Conservation (phyloP, 2,888 invertebrate genomes). For the Chymomyza fuscimana region DNA sequence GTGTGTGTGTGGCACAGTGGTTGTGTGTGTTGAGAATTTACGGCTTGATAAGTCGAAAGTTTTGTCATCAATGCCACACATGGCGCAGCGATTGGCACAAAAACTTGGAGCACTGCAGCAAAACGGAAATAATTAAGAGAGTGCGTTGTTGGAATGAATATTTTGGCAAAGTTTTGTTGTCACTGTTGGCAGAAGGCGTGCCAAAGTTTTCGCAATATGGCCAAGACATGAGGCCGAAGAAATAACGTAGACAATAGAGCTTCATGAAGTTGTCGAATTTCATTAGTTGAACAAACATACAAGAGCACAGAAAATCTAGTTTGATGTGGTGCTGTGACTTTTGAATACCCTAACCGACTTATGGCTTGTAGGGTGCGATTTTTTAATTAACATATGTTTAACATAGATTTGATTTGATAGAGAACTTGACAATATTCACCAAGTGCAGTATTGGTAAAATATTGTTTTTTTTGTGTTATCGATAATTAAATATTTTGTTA, state of each 20-base stretch:
- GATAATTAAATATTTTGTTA: no score
- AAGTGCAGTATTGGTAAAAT: no score
- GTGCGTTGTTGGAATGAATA: conserved; percentile 24
- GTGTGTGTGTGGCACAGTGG: not conserved
- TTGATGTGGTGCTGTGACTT: not conserved
- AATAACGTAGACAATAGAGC: not conserved
- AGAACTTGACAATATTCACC: no score
- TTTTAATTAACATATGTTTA: no score
- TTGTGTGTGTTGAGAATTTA: conserved; percentile 28
- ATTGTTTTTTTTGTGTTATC: no score
- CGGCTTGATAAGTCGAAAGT: conserved; percentile 52
- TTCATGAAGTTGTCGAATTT: conserved; percentile 51
- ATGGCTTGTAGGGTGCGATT: no score
- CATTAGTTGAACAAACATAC: conserved; percentile 42
- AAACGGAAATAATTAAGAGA: conserved; percentile 54
- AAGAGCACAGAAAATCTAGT: not conserved
- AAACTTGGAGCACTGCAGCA: not conserved
- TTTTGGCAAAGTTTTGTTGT: conserved; percentile 32
- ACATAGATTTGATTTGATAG: no score
- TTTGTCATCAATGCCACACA: conserved; percentile 38
- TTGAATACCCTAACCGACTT: not conserved
- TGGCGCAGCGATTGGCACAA: conserved; percentile 17
- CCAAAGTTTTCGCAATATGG: conserved; percentile 40
- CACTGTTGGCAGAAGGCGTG: not conserved
- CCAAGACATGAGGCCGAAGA: conserved; percentile 14